phyloP scores from a whole-genome alignment of 1,140 invertebrate genomes.

The Archegozetes longisetosus region DNA sequence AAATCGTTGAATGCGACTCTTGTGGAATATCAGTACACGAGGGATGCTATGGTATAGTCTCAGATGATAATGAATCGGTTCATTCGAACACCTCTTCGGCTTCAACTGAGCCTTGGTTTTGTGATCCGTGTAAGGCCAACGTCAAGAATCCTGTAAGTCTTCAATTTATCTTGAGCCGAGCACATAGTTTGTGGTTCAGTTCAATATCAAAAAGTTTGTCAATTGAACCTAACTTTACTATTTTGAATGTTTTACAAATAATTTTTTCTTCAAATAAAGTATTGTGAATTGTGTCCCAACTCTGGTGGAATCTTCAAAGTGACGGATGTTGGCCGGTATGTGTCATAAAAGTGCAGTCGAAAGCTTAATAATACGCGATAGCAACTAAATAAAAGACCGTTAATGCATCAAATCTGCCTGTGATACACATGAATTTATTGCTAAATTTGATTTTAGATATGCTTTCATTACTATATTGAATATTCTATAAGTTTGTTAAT shows the following conservation, averaged over 20 bases:
- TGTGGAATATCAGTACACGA: conserved; percentile 92
- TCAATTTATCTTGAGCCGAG: conserved; percentile 9
- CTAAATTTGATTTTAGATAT: not conserved
- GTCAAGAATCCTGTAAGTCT: conserved; percentile 49
- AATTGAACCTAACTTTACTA: not conserved
- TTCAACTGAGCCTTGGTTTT: conserved; percentile 94
- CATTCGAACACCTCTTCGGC: conserved; percentile 75
- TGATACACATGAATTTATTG: no score
- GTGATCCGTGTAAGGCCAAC: conserved; percentile 85
- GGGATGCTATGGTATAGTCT: conserved; percentile 81
- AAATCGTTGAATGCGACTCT: conserved; percentile 90
- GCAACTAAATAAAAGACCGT: no score
- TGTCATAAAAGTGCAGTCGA: no score
- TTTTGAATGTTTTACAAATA: not conserved
- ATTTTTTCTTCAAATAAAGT: not conserved
- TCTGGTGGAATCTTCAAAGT: conserved; percentile 84
- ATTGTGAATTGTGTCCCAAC: conserved; percentile 37
- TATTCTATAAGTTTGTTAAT: no score
- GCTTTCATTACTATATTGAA: no score
- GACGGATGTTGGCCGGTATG: conserved; percentile 62
- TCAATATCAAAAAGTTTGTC: not conserved
- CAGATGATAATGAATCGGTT: conserved; percentile 59
- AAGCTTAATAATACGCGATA: no score
- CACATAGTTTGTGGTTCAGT: not conserved
- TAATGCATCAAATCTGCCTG: no score